Percentiles rank a stretch among this genome's conserved stretches.
Conservation (phyloP, 2,888 invertebrate species). For the Gymnosoma rotundatum region DNA sequence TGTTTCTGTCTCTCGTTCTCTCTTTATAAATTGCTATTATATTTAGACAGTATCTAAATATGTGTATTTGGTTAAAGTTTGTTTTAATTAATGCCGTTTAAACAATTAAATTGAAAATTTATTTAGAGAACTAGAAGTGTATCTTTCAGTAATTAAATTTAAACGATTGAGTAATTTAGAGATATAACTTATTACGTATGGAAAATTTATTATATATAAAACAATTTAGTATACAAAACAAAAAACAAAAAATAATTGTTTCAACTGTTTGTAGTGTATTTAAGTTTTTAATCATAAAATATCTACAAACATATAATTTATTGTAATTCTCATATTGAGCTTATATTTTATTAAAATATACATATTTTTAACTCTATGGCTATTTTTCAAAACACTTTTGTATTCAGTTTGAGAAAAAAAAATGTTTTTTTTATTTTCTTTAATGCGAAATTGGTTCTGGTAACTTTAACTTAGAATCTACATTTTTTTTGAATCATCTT, state of each 20-base stretch:
- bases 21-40: constrained; percentile 20
- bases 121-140: constrained; percentile 55
- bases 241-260: not conserved
- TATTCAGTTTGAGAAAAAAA: not conserved
- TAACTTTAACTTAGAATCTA: no score
- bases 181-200: not conserved
- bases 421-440: no score
- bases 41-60: constrained; percentile 29
- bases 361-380: constrained; percentile 2
- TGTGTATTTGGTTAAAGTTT: constrained; percentile 15
- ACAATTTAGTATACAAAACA: constrained; percentile 13
- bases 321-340: constrained; percentile 56
- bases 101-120: constrained; percentile 66
- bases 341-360: not conserved
- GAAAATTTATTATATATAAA: constrained; percentile 1
- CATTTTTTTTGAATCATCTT: no score
- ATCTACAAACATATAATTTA: constrained; percentile 20
- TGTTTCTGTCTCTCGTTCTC: not conserved
- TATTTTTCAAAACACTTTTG: not conserved
- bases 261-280: no score
- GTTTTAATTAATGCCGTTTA: constrained; percentile 37
- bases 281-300: not conserved
- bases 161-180: constrained; percentile 18
- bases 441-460: no score
- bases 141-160: constrained; percentile 40